phyloP scores from a whole-genome alignment of 2,113 vertebrate species.

The Ursus arctos region DNA sequence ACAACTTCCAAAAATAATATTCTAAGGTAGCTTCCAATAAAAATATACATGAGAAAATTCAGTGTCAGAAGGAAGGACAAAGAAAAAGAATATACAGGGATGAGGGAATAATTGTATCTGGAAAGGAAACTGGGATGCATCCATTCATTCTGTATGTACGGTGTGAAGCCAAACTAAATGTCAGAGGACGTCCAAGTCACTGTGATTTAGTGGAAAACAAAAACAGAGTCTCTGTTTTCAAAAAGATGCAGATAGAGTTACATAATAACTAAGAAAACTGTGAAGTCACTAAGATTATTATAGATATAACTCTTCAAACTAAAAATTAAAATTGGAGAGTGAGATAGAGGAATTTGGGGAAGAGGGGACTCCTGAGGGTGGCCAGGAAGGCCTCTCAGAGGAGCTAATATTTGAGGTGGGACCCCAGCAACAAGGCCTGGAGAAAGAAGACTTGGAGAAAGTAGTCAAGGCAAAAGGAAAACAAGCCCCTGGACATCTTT shows the following conservation, averaged over 20 bases:
- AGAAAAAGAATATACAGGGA: background rate
- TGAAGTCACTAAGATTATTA: background rate
- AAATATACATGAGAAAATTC: background rate
- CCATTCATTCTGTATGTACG: background rate
- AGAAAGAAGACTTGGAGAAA: background rate
- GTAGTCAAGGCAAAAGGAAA: background rate
- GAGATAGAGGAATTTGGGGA: background rate
- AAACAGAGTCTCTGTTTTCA: background rate
- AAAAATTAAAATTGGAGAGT: background rate
- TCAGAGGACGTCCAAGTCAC: background rate
- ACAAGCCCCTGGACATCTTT: background rate
- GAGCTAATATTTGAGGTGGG: background rate
- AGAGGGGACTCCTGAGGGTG: background rate
- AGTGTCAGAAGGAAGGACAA: background rate
- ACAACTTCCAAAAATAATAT: slow-evolving; percentile 47
- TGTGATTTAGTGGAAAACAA: background rate
- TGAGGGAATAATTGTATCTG: background rate
- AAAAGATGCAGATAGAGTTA: background rate
- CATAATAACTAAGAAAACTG: background rate
- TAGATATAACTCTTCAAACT: background rate
- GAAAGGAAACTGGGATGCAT: background rate
- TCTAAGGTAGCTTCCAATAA: background rate
- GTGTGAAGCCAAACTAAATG: background rate
- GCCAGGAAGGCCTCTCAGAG: background rate
- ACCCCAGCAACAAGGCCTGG: background rate